phyloP scores from a whole-genome alignment of 2,888 invertebrate genomes.

The Thera obeliscata region DNA sequence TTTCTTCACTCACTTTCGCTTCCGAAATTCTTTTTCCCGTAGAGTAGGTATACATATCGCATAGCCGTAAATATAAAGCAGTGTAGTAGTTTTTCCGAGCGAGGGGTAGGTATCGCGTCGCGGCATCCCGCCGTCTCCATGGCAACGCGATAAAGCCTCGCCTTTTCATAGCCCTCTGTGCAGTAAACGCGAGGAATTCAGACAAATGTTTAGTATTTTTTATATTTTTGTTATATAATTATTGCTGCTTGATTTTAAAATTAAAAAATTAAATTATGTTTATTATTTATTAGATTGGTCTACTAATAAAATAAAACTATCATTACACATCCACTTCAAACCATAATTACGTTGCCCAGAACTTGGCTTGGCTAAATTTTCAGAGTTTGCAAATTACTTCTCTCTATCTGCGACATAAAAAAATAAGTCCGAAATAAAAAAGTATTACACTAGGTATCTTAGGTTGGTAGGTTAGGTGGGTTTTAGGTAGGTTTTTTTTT shows the following conservation, averaged over 20 bases:
- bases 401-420: too few species aligned
- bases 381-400: too few species aligned
- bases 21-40: conserved; percentile 45
- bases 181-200: conserved; percentile 63
- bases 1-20: conserved; percentile 50
- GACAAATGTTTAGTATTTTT: conserved; percentile 42
- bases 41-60: conserved; percentile 51
- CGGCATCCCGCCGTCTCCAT: conserved; percentile 77
- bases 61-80: conserved; percentile 68
- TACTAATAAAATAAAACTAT: too few species aligned
- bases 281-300: too few species aligned
- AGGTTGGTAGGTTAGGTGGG: too few species aligned
- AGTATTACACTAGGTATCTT: too few species aligned
- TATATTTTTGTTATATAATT: conserved; percentile 8
- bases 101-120: conserved; percentile 73
- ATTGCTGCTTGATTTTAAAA: background rate
- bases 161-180: conserved; percentile 79
- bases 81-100: conserved; percentile 73
- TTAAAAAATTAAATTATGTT: too few species aligned
- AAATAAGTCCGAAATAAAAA: too few species aligned
- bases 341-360: too few species aligned
- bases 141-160: conserved; percentile 84
- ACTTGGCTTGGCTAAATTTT: too few species aligned
- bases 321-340: too few species aligned
- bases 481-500: too few species aligned